Conservation (phyloP, 2,888 invertebrate species). For the Hydrotaea diabolus region DNA sequence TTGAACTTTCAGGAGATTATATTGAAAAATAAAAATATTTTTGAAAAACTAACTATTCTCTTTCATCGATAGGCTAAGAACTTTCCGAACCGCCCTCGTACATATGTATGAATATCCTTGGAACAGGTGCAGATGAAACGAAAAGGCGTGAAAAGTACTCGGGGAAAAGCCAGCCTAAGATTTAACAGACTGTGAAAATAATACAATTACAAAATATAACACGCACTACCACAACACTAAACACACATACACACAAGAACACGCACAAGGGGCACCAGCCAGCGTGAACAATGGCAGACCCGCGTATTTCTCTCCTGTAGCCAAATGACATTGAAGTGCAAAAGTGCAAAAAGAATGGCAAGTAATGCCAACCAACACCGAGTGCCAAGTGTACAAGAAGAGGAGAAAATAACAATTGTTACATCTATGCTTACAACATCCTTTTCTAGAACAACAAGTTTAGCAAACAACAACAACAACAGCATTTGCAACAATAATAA, state of each 20-base stretch:
- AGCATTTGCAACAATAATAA: constrained; percentile 41
- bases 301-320: background rate
- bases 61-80: too few relatives aligned
- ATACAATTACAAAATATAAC: constrained; percentile 37
- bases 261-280: background rate
- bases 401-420: constrained; percentile 53
- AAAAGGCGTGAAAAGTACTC: constrained; percentile 3
- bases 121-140: constrained; percentile 52
- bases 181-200: constrained; percentile 33
- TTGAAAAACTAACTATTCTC: too few relatives aligned
- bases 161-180: constrained; percentile 24
- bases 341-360: constrained; percentile 20
- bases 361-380: background rate
- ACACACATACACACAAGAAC: background rate
- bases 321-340: constrained; percentile 44
- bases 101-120: constrained; percentile 35
- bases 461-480: background rate
- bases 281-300: background rate
- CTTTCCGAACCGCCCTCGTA: too few relatives aligned
- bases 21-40: too few relatives aligned
- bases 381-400: constrained; percentile 13
- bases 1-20: too few relatives aligned
- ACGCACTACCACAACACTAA: constrained; percentile 13
- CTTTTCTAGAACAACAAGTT: constrained; percentile 33
- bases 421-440: constrained; percentile 55